Evolutionary conservation across 2,888 invertebrate genomes (phyloP), one percentile per base, ranked within the genome.

Genomic region (Teleogryllus oceanicus): DNA sequence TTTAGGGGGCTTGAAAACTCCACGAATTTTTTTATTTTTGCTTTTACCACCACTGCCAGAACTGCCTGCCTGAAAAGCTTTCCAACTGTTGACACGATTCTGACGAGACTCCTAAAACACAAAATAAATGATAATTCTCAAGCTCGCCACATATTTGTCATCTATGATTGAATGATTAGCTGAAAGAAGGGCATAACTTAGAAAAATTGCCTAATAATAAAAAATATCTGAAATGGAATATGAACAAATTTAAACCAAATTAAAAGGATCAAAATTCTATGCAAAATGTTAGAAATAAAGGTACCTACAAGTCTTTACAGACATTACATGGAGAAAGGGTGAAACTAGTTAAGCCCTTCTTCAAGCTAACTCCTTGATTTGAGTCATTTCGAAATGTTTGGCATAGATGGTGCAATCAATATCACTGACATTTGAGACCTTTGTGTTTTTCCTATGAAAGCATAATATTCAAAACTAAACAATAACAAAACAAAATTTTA

Each of bases 31-130:
- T 87, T 94, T 94, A 85, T 95, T 92, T 86, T 95, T 95, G 83
- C 92, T 91, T 86, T 94, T 94, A 79, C 92, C 90, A 79, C 92
- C 90, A 79, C 80, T 81, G 12, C 81, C 81, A 75, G 88, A 87
- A 20, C 87, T 86, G 77, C 90, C 91, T 0, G 94, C 93, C 87
- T 96, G 94, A 86, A 97, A 97, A 50, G 92, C 94, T 85, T 96
- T 95, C 97, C 97, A 97, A 86, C 96, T 96, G 83, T 95, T 94
- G 0, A 97, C 96, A 82, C 97, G 90, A 84, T 93, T 96, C 89
- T 97, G 96, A 82, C 96, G 90, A 76, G 96, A 96, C 89, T 96
- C 97, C 92, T 93, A 87, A 8, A 89, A 87, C 16, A 62, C 37
- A 62, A 62, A 62, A 62, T n/a, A 62, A 62, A 62, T 18, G 62